phyloP scores from a whole-genome alignment of 2,888 invertebrate species.

The Pharmacophagus antenor region DNA sequence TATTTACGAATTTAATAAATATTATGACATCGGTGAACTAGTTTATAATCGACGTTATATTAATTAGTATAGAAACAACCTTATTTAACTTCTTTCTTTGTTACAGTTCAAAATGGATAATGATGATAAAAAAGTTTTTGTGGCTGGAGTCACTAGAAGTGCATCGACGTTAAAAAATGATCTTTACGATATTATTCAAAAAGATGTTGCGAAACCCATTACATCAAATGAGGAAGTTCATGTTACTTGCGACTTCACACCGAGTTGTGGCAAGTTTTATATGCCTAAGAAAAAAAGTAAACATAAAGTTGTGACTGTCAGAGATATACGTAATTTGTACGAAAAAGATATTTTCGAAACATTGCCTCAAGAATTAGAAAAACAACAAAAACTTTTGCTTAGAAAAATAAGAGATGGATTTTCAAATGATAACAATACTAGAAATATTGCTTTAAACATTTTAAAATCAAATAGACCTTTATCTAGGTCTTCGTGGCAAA shows the following conservation, averaged over 20 bases:
- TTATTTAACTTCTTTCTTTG: not conserved
- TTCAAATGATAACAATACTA: conserved; percentile 55
- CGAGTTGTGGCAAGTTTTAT: conserved; percentile 57
- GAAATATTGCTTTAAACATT: conserved; percentile 53
- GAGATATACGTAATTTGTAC: conserved; percentile 58
- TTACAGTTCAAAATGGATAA: conserved; percentile 44
- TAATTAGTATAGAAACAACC: not conserved
- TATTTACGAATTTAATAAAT: too few species aligned
- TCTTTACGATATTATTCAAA: conserved; percentile 54
- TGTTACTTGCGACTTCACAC: conserved; percentile 50
- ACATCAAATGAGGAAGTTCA: conserved; percentile 34
- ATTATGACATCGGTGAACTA: too few species aligned
- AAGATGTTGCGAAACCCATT: conserved; percentile 51
- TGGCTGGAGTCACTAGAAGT: conserved; percentile 54
- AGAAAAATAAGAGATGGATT: conserved; percentile 61
- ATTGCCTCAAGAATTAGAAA: conserved; percentile 55
- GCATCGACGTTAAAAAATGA: conserved; percentile 46
- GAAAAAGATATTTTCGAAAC: conserved; percentile 59
- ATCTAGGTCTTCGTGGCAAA: conserved; percentile 66
- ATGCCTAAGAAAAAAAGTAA: conserved; percentile 58
- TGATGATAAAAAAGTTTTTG: conserved; percentile 50
- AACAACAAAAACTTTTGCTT: conserved; percentile 56
- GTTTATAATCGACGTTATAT: too few species aligned
- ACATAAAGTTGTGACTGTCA: conserved; percentile 65
- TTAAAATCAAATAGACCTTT: conserved; percentile 55